Evolutionary conservation across 2,113 vertebrate species (phyloP).

Genomic region (Aspiorhynchus laticeps): DNA sequence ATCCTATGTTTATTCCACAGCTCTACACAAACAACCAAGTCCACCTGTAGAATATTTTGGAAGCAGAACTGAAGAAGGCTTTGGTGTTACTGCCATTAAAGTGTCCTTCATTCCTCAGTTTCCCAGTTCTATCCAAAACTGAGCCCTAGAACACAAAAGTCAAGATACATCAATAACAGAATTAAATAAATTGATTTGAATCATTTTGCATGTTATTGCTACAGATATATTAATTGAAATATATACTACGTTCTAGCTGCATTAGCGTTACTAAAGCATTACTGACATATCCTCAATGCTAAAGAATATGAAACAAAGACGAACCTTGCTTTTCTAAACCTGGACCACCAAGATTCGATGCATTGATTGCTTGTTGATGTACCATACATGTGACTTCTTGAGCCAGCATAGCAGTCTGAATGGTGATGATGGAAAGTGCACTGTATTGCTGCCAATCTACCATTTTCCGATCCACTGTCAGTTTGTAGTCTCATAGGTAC

Average conservation of each 20-base stretch:
- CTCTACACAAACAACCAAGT: background rate
- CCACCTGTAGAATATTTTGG: background rate
- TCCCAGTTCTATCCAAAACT: background rate
- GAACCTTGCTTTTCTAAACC: background rate
- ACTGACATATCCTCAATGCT: background rate
- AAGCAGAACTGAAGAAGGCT: too few species aligned
- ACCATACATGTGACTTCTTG: background rate
- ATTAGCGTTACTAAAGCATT: background rate
- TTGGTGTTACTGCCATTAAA: background rate
- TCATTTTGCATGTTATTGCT: background rate
- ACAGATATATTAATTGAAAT: background rate
- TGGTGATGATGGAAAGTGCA: too few species aligned
- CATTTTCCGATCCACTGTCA: slow-evolving; percentile 4
- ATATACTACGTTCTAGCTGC: background rate
- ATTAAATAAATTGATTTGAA: too few species aligned
- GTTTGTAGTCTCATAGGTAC: slow-evolving; percentile 6
- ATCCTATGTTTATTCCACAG: slow-evolving; percentile 19
- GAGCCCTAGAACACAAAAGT: background rate
- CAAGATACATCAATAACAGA: background rate
- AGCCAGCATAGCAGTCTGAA: background rate
- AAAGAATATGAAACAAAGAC: background rate
- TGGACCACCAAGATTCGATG: background rate
- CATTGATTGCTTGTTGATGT: background rate
- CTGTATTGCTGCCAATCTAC: background rate
- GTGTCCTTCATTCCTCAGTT: background rate